Base-by-base conservation (phyloP, 2,888 invertebrate species). In the Tubiluchus corallicola region DNA sequence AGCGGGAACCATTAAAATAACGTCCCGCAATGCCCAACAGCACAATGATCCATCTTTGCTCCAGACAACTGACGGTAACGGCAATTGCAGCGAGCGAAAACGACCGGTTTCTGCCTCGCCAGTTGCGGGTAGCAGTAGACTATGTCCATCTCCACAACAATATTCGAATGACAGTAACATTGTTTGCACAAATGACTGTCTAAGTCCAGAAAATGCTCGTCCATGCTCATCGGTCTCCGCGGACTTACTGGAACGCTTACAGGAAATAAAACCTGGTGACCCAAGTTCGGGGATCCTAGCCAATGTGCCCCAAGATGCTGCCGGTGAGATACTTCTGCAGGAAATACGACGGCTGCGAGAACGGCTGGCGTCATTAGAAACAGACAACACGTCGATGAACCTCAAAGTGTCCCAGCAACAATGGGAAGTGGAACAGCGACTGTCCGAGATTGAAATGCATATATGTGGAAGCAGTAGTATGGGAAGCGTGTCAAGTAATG, bases 381-480 rank as follows among this genome's bases (percentile, higher is more conserved):
- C 85, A 0, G 92, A 94, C 65, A 94, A 94, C 65, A 80, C 87
- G 18, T 78, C 84, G 41, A 80, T 94, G 76, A 85, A 82, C 55
- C 76, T 81, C 20, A 90, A 90, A 61, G 72, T 94, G 43, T 85
- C 79, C 62, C 88, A 92, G 61, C 90, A 92, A 61, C 90, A 92
- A 62, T 88, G 87, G 87, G 88, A 92, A 61, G 62, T 66, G 15
- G 88, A 90, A 64, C 81, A 84, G 55, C 73, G 92, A 53, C 69
- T 92, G 57, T 83, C 88, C 52, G 92, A 92, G 67, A 87, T 94
- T 54, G 92, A 92, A 69, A 83, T 92, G 84, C 92, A 92, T 68
- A 84, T 88, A 53, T 85, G 87, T 62, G 83, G 42, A 4, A 42
- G 42, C 29, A 37, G 37, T 4, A 42, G 42, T 16, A 17, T 29